Conservation (phyloP, 2,888 invertebrate species). For the Podotricha telesiphe region DNA sequence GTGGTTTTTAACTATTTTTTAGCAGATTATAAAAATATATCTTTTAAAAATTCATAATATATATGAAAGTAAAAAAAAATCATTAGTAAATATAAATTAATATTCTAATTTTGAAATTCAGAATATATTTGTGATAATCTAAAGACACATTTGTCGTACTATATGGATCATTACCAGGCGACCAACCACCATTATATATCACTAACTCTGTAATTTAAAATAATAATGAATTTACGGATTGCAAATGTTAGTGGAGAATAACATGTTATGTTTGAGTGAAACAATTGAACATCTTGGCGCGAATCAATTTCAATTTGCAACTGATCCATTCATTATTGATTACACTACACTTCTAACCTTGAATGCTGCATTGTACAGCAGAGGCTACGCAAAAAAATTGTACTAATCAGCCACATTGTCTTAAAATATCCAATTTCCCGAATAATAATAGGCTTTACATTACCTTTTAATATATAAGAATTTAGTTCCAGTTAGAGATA, state of each 20-base stretch:
- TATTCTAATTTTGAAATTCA: background rate
- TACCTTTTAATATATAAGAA: background rate
- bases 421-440: background rate
- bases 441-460: background rate
- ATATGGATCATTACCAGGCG: background rate
- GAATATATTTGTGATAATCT: background rate
- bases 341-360: slow-evolving; percentile 4
- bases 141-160: background rate
- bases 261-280: background rate
- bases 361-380: background rate
- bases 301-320: slow-evolving; percentile 16
- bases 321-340: slow-evolving; percentile 15
- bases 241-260: background rate
- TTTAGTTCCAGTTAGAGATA: background rate
- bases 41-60: too few species aligned
- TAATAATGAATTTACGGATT: background rate
- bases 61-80: too few species aligned
- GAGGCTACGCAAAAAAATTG: background rate
- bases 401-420: background rate
- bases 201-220: background rate
- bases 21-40: too few species aligned
- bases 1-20: too few species aligned
- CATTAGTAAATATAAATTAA: too few species aligned
- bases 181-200: background rate
- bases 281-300: slow-evolving; percentile 14